Evolutionary conservation across 2,888 invertebrate genomes (phyloP), one percentile per base, ranked within the genome.

Genomic region (Drosophila subquinaria): DNA sequence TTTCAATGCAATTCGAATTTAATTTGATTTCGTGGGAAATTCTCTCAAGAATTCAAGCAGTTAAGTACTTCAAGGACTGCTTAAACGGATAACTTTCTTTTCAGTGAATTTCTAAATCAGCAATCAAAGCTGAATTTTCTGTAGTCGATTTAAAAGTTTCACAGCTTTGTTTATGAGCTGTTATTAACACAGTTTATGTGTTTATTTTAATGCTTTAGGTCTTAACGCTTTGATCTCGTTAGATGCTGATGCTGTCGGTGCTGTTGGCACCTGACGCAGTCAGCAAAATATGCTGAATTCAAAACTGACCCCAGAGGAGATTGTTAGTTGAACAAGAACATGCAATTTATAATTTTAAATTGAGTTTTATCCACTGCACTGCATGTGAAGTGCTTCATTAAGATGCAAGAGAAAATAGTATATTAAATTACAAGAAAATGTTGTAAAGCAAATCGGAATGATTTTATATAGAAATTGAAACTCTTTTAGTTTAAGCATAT

Each of bases 291-390:
- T 51, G 45, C 48, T 59, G 48, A 45, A 40, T 30, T 69, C 17
- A 35, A 33, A 23, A 38, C 17, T 27, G 13, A 27, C 20, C 5
- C 6, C 50, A 17, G 5, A 27, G 35, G 57, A 50, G 43, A 6
- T 38, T 40, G 56, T 48, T 57, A 67, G 72, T 53, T 63, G 43
- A 27, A 50, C 42, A 43, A 59, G 55, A 53, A 51, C 33, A 62
- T 52, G 65, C 36, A 64, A 64, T 75, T 69, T 81, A 53, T 57
- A 33, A 64, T 51, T 53, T 59, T 2, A 70, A 75, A 75, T 69
- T 53, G 62, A 81, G 71, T 78, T 87, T 43, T 38, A 38, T 45
- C 47, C 40, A 53, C 40, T 47, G 40, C 36, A 43, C 17, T 69
- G 57, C 36, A 64, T 47, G 63, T 55, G 68, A 50, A 48, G 56